Conservation (phyloP, 2,888 invertebrate genomes). For the Lysandra bellargus region DNA sequence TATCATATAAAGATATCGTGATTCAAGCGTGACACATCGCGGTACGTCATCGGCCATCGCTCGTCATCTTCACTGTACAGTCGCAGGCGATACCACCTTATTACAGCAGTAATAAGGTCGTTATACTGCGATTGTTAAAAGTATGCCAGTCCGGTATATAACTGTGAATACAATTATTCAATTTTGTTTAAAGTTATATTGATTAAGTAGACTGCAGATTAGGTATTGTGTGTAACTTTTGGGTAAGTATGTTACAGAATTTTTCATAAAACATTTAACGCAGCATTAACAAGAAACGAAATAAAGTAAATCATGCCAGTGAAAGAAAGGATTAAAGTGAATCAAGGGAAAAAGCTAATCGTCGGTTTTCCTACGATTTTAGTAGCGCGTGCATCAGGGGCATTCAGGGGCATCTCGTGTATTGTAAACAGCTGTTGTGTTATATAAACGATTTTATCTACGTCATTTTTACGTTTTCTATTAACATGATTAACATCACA, state of each 20-base stretch:
- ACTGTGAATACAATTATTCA: background rate
- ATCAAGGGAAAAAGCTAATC: background rate
- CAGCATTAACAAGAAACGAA: no score
- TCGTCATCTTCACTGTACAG: background rate
- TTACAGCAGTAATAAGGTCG: background rate
- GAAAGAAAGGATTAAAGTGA: background rate
- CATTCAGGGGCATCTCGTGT: background rate
- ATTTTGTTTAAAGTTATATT: background rate
- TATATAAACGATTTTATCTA: constrained; percentile 1
- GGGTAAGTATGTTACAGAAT: no score
- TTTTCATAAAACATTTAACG: no score
- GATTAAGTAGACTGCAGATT: no score
- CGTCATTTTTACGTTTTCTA: background rate
- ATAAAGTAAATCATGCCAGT: background rate
- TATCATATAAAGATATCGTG: constrained; percentile 8
- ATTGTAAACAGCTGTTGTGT: background rate
- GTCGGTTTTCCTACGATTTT: background rate
- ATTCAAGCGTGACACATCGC: constrained; percentile 2
- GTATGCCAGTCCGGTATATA: background rate
- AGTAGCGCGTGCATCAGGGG: background rate
- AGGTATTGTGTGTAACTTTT: no score
- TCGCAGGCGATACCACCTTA: background rate
- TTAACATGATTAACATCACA: background rate
- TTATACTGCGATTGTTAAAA: background rate
- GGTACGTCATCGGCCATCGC: background rate